A percentile compares a stretch with the other conserved stretches of the same genome.
These are phyloP conservation scores for Lepidonotus clava DNA, from an alignment of 2,888 invertebrate genomes.

Conservation along the genomic window DNA sequence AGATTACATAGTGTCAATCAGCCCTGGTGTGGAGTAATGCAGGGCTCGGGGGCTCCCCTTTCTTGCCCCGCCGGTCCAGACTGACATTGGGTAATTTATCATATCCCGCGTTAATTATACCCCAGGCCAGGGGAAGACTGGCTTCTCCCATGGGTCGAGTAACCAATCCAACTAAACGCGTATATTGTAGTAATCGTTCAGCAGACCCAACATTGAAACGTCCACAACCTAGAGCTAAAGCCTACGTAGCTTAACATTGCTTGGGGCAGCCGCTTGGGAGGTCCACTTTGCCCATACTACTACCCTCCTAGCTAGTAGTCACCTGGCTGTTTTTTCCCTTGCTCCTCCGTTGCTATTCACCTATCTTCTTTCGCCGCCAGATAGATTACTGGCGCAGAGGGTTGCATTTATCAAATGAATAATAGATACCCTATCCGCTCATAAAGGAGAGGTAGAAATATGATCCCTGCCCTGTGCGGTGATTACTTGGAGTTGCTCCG, in stretches of 20 bases:
- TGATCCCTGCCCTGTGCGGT: background rate
- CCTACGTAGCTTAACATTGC: too few species aligned
- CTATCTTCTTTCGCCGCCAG: background rate
- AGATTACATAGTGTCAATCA: conserved; percentile 13
- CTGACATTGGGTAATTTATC: background rate
- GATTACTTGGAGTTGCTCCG: conserved; percentile 22
- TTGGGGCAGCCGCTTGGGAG: background rate
- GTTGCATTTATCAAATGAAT: background rate
- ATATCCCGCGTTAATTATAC: background rate
- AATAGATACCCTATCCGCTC: background rate
- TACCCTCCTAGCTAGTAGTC: background rate
- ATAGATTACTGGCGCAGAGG: background rate
- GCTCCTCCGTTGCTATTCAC: background rate
- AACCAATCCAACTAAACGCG: too few species aligned
- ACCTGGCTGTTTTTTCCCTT: background rate
- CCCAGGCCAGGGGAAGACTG: too few species aligned
- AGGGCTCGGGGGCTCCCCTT: background rate
- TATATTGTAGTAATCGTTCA: background rate
- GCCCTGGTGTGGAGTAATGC: background rate
- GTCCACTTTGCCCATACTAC: background rate
- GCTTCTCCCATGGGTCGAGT: too few species aligned
- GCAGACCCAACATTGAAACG: background rate
- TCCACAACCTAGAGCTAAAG: too few species aligned
- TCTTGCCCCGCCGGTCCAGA: background rate
- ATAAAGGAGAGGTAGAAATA: conserved; percentile 5